These are phyloP conservation scores for Ectemnius cavifrons DNA, from an alignment of 2,888 invertebrate genomes.

Conservation along the genomic window DNA sequence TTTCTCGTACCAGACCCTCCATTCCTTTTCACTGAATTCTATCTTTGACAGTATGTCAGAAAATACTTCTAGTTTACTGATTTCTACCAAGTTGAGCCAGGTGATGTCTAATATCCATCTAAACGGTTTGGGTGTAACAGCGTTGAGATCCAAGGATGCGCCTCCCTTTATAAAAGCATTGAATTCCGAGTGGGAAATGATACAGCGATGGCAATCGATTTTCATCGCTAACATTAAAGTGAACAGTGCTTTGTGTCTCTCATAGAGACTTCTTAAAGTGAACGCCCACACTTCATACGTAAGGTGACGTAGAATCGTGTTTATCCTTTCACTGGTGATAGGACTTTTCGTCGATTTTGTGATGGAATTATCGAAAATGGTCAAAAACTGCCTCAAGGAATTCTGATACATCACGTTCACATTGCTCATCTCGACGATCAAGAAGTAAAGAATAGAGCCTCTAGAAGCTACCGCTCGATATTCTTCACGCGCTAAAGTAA, in stretches of 20 bases:
- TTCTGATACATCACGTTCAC: conserved; percentile 99
- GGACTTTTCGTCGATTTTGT: conserved; percentile 92
- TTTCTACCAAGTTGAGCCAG: conserved; percentile 96
- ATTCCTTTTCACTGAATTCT: conserved; percentile 90
- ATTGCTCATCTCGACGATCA: conserved; percentile 98
- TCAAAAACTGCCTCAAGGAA: conserved; percentile 95
- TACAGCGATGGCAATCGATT: conserved; percentile 91
- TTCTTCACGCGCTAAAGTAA: conserved; percentile 95
- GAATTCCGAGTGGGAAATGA: conserved; percentile 94
- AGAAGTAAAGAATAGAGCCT: conserved; percentile 95
- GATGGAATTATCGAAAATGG: conserved; percentile 95
- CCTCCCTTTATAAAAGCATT: conserved; percentile 98
- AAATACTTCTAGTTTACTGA: conserved; percentile 91
- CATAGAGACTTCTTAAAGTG: conserved; percentile 94
- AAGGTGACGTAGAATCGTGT: conserved; percentile 92
- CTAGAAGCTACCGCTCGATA: conserved; percentile 96
- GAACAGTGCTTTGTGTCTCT: conserved; percentile 94
- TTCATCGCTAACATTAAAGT: conserved; percentile 97
- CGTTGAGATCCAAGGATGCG: conserved; percentile 95
- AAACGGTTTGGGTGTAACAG: conserved; percentile 94
- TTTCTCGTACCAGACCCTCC: conserved; percentile 94
- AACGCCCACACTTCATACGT: conserved; percentile 96
- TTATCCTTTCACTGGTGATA: conserved; percentile 91
- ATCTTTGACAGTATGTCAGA: conserved; percentile 90
- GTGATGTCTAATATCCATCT: conserved; percentile 97